Evolutionary conservation across 2,888 invertebrate genomes (phyloP), one percentile per base, ranked within the genome.

Genomic region (Lissonota sp.): DNA sequence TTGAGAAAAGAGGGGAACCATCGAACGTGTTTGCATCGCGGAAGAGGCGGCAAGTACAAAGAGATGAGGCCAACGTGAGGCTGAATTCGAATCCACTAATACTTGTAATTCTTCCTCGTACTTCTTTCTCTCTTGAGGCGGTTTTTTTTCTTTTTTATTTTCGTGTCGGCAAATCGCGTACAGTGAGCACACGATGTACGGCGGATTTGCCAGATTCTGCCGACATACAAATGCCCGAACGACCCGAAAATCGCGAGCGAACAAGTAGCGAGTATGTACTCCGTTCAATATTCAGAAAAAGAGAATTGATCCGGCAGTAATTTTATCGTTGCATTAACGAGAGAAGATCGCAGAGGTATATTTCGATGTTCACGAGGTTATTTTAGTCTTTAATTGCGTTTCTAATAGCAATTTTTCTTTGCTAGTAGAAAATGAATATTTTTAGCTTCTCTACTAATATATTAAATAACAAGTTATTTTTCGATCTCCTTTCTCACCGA

Each of bases 1-100:
- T 74, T 57, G 64, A 66, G 76, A 75, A 69, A 67, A 16, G 71
- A 53, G 73, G 57, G 69, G 53, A 72, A 58, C 51, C 73, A 73
- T 69, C 76, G 80, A 78, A 72, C 75, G 79, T 78, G 79, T 84
- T 84, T 78, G 79, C 69, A 77, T 74, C 73, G 82, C 66, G 74
- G 53, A 53, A 64, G 82, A 74, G 80, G 78, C 82, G 80, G 80
- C 79, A 60, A 76, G 71, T 75, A 79, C 72, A 84, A 80, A 80
- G 72, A 60, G 57, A 26, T 26, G 26, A 26, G 26, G 26, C 57
- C 64, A 53, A 16, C 63, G 67, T 60, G 75, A 70, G 64, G 73
- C 66, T 57, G 64, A 14, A 70, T 66, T 63, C 40, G 64, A 57
- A 70, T 57, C 70, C 76, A 66, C 74, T 75, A 58, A 69, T 75